Base-by-base conservation (phyloP, 1,140 invertebrate genomes). In the Aporrectodea caliginosa region DNA sequence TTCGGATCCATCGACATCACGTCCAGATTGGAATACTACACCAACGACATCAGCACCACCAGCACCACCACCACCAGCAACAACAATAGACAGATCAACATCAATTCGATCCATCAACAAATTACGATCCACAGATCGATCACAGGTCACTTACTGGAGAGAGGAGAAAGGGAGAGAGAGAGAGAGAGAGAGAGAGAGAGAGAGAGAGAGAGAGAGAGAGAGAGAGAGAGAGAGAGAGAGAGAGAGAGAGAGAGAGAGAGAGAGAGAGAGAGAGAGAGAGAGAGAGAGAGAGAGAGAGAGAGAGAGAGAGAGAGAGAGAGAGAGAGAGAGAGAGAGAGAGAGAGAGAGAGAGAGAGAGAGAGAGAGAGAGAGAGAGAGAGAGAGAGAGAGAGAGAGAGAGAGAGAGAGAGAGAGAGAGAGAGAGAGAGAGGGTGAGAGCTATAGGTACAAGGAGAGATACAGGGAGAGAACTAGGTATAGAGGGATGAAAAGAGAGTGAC, bases 171-270 rank as follows among this genome's bases (percentile, higher is more conserved):
- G 22, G 22, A 58, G 43, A 58, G 43, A 58, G 43, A 58, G 43
- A 58, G 43, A 58, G 43, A 58, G 43, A 58, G 43, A 58, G 43
- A 58, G 43, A 58, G 43, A 58, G 43, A 58, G 43, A 58, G 43
- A 58, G 43, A 58, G 43, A 58, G 43, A 58, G 43, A 58, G 43
- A 58, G 43, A 58, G 43, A 58, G 43, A 58, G 43, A 58, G 43
- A 58, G 43, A 58, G 43, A 58, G 43, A 58, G 43, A 58, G 43
- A 58, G 43, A 58, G 43, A 58, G 43, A 58, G 43, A 58, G 43
- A 58, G 43, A 58, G 43, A 58, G 43, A 58, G 43, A 58, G 43
- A 58, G 43, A 58, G 43, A 58, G 43, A 58, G 43, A 58, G 43
- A 58, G 43, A 58, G 43, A 58, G 43, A 58, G 43, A 58, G 43